phyloP scores from a whole-genome alignment of 2,113 vertebrate species.

The Puntigrus tetrazona region DNA sequence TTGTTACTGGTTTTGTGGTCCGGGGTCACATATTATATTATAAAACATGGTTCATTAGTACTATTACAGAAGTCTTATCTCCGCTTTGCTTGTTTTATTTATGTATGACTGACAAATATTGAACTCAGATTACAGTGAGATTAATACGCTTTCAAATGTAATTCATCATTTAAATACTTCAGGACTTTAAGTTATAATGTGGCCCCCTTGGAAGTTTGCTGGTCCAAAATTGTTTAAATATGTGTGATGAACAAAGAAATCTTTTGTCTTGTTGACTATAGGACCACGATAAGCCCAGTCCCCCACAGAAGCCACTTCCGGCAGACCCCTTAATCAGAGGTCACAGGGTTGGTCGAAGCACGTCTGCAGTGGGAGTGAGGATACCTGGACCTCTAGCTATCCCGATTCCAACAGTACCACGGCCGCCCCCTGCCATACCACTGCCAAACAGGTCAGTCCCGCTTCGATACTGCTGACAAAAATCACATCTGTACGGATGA shows the following conservation, averaged over 20 bases:
- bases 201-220: background rate
- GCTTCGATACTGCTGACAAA: background rate
- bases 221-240: background rate
- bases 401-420: constrained; percentile 52
- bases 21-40: too few relatives aligned
- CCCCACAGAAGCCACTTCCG: constrained; percentile 91
- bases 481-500: background rate
- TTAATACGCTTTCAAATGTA: too few relatives aligned
- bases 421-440: constrained; percentile 61
- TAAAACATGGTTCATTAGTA: too few relatives aligned
- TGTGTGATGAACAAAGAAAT: background rate
- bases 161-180: too few relatives aligned
- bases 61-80: too few relatives aligned
- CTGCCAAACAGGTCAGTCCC: constrained; percentile 76
- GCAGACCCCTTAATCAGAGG: constrained; percentile 82
- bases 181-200: too few relatives aligned
- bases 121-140: too few relatives aligned
- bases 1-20: too few relatives aligned
- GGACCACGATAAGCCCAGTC: constrained; percentile 84
- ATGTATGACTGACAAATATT: too few relatives aligned
- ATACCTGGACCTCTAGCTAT: constrained; percentile 47
- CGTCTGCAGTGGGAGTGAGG: constrained; percentile 42
- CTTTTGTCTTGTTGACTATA: constrained; percentile 52
- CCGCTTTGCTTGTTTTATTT: too few relatives aligned
- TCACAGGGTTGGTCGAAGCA: constrained; percentile 53